Evolutionary conservation across 2,888 invertebrate species (phyloP).

Genomic region (Parthenolecanium corni): DNA sequence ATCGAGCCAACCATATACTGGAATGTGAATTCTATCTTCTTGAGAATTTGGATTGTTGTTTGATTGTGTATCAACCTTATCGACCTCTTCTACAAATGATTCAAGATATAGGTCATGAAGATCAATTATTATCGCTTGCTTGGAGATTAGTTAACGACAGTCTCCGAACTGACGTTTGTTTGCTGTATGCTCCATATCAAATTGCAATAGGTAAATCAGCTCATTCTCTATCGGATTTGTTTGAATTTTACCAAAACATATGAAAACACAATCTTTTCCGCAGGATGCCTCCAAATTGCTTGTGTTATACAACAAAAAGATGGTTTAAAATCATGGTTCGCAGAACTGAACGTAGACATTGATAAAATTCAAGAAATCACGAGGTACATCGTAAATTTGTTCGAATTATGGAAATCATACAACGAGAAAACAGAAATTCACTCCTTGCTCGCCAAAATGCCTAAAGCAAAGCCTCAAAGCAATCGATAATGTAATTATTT

Average conservation of each 20-base stretch:
- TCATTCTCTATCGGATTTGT: background rate
- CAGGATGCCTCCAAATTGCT: constrained; percentile 91
- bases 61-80: constrained; percentile 96
- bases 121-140: constrained; percentile 76
- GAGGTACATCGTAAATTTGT: constrained; percentile 78
- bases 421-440: constrained; percentile 96
- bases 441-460: constrained; percentile 82
- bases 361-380: constrained; percentile 97
- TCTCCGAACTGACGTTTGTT: constrained; percentile 85
- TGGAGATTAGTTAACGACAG: constrained; percentile 98
- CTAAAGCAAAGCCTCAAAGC: constrained; percentile 68
- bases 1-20: constrained; percentile 82
- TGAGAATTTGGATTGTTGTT: constrained; percentile 95
- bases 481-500: constrained; percentile 38
- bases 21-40: constrained; percentile 98
- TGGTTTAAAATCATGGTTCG: constrained; percentile 83
- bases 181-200: constrained; percentile 94
- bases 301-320: constrained; percentile 85
- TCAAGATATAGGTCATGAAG: constrained; percentile 85
- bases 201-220: constrained; percentile 51
- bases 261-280: constrained; percentile 33
- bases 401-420: constrained; percentile 94
- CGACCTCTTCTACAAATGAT: constrained; percentile 79
- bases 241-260: too few species aligned
- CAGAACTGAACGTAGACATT: constrained; percentile 92